phyloP scores from a whole-genome alignment of 2,797 vertebrate species.

The Smutsia gigantea region DNA sequence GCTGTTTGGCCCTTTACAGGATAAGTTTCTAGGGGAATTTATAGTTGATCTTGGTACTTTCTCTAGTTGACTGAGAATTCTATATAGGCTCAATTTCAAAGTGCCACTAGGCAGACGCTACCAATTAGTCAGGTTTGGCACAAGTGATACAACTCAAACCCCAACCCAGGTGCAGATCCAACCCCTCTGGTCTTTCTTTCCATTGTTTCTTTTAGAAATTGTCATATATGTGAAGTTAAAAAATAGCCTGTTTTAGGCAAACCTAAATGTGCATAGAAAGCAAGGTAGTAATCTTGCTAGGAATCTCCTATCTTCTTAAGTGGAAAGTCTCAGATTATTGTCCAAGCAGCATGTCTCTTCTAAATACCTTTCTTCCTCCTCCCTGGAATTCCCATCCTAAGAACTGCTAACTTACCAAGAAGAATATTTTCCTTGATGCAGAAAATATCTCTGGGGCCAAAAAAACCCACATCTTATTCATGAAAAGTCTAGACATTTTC shows the following conservation, averaged over 20 bases:
- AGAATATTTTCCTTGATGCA: neutral
- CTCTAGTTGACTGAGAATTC: neutral
- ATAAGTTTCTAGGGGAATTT: neutral
- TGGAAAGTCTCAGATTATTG: slow-evolving; percentile 69
- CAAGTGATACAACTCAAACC: too few relatives aligned
- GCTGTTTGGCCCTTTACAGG: neutral
- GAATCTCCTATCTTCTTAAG: neutral
- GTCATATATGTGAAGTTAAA: neutral
- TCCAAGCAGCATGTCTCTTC: slow-evolving; percentile 43
- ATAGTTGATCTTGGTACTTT: neutral
- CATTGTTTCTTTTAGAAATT: neutral
- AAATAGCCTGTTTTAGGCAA: neutral
- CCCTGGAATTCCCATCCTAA: neutral
- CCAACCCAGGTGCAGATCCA: too few relatives aligned
- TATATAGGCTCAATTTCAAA: neutral
- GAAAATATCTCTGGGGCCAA: neutral
- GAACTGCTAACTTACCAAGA: neutral
- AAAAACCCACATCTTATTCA: neutral
- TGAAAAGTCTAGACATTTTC: neutral
- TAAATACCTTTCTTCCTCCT: neutral
- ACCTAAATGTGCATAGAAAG: neutral
- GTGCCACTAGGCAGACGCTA: too few relatives aligned
- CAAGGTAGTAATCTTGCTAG: neutral
- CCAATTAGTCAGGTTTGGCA: neutral
- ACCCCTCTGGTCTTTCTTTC: too few relatives aligned